These are phyloP conservation scores for Cettia cetti DNA, from an alignment of 2,113 vertebrate species.

Conservation along the genomic window DNA sequence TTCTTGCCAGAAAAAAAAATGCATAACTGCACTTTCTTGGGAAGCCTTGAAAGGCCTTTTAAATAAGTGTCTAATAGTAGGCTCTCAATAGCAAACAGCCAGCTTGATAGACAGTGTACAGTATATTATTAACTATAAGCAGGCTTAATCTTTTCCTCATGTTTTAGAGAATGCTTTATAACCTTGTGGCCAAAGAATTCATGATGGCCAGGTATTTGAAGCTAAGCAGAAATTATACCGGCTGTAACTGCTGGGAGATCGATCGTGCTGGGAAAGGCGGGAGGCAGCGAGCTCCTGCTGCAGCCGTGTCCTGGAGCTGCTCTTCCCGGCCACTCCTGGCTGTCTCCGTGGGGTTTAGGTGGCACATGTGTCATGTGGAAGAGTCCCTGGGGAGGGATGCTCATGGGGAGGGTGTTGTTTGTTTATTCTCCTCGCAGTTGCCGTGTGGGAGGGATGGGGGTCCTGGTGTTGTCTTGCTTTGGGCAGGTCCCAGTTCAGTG, in stretches of 20 bases:
- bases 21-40: constrained; percentile 64
- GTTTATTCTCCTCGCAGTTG: rapidly evolving
- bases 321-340: rapidly evolving
- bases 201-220: constrained; percentile 61
- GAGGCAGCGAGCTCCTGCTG: neutral
- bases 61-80: constrained; percentile 72
- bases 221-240: constrained; percentile 64
- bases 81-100: constrained; percentile 52
- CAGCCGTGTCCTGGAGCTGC: neutral
- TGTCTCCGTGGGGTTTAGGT: rapidly evolving
- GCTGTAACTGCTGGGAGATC: constrained; percentile 55
- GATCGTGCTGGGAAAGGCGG: constrained; percentile 2
- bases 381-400: neutral
- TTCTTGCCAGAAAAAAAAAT: constrained; percentile 54
- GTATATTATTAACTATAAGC: constrained; percentile 64
- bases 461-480: rapidly evolving
- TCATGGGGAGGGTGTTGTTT: rapidly evolving
- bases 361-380: rapidly evolving
- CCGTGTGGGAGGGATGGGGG: rapidly evolving
- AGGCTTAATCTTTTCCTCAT: constrained; percentile 69
- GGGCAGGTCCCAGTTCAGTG: rapidly evolving
- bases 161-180: constrained; percentile 68
- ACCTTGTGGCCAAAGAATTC: constrained; percentile 64
- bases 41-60: constrained; percentile 66
- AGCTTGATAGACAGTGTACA: constrained; percentile 55